These are phyloP conservation scores for Beaufortia kweichowensis DNA, from an alignment of 2,113 vertebrate species.

Conservation along the genomic window DNA sequence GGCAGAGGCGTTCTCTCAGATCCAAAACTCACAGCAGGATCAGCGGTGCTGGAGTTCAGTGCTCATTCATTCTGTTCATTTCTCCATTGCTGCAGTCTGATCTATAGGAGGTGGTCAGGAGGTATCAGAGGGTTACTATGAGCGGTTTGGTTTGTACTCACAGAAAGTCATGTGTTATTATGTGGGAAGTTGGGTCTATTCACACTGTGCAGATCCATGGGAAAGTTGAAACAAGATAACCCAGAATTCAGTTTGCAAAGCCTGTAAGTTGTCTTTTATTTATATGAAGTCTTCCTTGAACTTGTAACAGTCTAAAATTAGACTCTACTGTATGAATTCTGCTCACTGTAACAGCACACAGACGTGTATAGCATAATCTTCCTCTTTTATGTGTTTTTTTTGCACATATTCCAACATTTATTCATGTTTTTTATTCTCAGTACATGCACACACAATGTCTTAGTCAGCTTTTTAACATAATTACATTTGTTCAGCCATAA, in stretches of 20 bases:
- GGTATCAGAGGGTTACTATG: too few species aligned
- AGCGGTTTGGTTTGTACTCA: too few species aligned
- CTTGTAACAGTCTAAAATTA: background rate
- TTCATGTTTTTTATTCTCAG: conserved; percentile 4
- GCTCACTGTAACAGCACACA: conserved; percentile 9
- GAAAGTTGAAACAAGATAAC: background rate
- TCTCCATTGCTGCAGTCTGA: conserved; percentile 1
- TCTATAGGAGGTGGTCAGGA: conserved; percentile 35
- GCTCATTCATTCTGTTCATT: conserved; percentile 46
- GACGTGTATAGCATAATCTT: conserved; percentile 6
- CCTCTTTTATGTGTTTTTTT: background rate
- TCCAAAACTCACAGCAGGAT: conserved; percentile 49
- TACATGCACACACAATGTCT: conserved; percentile 10
- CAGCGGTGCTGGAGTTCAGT: conserved; percentile 1
- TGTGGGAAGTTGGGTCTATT: background rate
- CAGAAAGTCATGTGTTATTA: background rate
- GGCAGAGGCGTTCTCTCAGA: conserved; percentile 24
- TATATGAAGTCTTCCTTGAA: too few species aligned
- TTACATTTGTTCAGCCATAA: conserved; percentile 35
- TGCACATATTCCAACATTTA: conserved; percentile 26
- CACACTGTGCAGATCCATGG: too few species aligned
- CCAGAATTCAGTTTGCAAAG: too few species aligned
- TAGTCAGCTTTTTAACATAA: conserved; percentile 29
- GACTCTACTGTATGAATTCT: conserved; percentile 10
- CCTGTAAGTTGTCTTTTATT: too few species aligned